Evolutionary conservation across 2,113 vertebrate species (phyloP).

Genomic region (Scytalopus superciliaris): DNA sequence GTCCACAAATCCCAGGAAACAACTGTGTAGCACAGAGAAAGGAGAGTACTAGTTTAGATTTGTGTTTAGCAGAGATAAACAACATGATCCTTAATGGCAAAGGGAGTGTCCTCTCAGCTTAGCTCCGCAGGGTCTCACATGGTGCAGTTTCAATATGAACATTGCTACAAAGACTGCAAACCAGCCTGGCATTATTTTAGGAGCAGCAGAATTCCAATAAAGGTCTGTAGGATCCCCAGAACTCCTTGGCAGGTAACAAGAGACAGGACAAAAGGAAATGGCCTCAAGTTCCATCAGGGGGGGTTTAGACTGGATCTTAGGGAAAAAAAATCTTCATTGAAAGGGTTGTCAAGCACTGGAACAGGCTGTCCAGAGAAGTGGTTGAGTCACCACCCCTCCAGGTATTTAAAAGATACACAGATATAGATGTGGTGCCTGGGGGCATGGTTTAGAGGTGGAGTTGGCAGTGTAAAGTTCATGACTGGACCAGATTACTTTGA

Average conservation of each 20-base stretch:
- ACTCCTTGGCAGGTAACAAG: neutral
- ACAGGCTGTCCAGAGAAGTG: neutral
- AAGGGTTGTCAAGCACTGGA: neutral
- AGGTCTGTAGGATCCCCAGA: neutral
- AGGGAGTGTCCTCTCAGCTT: neutral
- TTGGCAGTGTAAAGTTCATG: neutral
- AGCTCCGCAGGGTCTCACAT: neutral
- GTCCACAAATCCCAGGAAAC: neutral
- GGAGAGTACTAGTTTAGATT: neutral
- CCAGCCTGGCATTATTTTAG: neutral
- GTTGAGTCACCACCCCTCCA: neutral
- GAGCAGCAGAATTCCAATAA: neutral
- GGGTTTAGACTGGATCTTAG: neutral
- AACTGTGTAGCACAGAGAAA: neutral
- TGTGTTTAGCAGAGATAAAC: neutral
- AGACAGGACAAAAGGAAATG: neutral
- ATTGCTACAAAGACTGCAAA: neutral
- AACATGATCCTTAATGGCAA: neutral
- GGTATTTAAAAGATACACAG: accelerated
- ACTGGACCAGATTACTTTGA: neutral
- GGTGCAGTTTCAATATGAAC: neutral
- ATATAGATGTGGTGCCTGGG: neutral
- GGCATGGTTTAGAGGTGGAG: neutral
- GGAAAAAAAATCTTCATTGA: neutral
- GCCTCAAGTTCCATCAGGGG: neutral